A percentile compares a stretch with the other conserved stretches of the same genome.
These are phyloP conservation scores for Drosophila pseudoananassae DNA, from an alignment of 1,140 invertebrate genomes.

Conservation along the genomic window DNA sequence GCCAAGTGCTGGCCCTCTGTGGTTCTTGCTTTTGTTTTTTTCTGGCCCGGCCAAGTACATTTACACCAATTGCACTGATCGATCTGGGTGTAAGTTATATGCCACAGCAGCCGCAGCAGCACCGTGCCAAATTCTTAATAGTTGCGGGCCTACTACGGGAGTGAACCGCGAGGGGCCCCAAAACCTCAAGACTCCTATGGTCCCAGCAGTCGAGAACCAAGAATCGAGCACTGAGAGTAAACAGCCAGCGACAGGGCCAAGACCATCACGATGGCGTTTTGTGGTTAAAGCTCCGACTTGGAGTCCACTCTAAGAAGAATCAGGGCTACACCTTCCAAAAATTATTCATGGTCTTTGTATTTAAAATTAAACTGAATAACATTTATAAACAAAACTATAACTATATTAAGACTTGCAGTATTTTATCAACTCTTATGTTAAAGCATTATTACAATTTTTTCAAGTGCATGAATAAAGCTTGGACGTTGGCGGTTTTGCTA, in stretches of 20 bases:
- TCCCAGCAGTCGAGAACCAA: constrained; percentile 10
- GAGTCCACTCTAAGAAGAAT: constrained; percentile 8
- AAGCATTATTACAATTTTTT: background rate
- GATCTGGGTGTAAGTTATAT: constrained; percentile 82
- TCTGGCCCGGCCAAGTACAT: constrained; percentile 65
- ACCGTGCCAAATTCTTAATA: constrained; percentile 83
- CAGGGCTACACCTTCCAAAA: background rate
- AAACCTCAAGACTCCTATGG: constrained; percentile 11
- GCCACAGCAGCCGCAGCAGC: constrained; percentile 57
- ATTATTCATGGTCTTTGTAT: background rate
- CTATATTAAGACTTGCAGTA: too few species aligned
- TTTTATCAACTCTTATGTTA: background rate
- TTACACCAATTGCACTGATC: constrained; percentile 83
- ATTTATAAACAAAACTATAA: too few species aligned
- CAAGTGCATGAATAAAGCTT: constrained; percentile 20
- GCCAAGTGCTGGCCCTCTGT: constrained; percentile 65
- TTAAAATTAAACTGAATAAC: background rate
- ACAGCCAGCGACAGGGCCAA: constrained; percentile 52
- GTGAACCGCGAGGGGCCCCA: constrained; percentile 25
- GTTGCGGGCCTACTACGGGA: constrained; percentile 66
- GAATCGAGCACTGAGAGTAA: constrained; percentile 30
- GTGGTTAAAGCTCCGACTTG: constrained; percentile 57
- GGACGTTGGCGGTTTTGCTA: constrained; percentile 80
- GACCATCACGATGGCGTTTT: constrained; percentile 65
- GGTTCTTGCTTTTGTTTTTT: constrained; percentile 21